phyloP scores from a whole-genome alignment of 1,140 invertebrate species.

The Pararge aegeria region DNA sequence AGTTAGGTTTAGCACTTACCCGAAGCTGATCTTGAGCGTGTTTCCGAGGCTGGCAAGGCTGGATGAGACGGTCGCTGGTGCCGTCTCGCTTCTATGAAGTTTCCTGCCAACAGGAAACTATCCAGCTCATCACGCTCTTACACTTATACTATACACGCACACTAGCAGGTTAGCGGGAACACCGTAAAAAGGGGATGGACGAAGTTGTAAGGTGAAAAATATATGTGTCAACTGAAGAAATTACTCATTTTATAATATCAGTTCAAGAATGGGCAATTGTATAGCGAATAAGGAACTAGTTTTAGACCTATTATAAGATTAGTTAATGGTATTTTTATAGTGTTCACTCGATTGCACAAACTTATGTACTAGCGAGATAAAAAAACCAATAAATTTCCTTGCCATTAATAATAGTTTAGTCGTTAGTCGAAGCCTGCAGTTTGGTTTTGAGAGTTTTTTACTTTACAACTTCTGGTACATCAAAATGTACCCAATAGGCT shows the following conservation, averaged over 20 bases:
- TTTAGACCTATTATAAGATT: too few species aligned
- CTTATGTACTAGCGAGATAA: too few species aligned
- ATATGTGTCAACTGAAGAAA: too few species aligned
- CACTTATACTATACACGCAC: conserved; percentile 4
- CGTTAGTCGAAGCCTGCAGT: background rate
- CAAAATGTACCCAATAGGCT: background rate
- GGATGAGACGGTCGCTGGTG: conserved; percentile 87
- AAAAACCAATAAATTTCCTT: too few species aligned
- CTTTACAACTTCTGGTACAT: conserved; percentile 1
- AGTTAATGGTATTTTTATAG: too few species aligned
- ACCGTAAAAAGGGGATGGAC: conserved; percentile 23
- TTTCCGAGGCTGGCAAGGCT: conserved; percentile 88
- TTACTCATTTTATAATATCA: too few species aligned
- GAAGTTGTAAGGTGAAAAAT: background rate
- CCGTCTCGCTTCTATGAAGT: conserved; percentile 90
- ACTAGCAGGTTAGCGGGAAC: conserved; percentile 53
- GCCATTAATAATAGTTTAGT: too few species aligned
- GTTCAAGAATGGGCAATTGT: too few species aligned
- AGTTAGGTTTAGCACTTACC: conserved; percentile 83
- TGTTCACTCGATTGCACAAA: too few species aligned
- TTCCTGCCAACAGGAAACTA: conserved; percentile 75
- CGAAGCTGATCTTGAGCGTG: conserved; percentile 90
- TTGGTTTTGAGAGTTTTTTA: background rate
- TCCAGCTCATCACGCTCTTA: conserved; percentile 65
- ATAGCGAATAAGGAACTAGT: too few species aligned